Base-by-base conservation (phyloP, 1,140 invertebrate species). In the Drosophila malerkotliana region DNA sequence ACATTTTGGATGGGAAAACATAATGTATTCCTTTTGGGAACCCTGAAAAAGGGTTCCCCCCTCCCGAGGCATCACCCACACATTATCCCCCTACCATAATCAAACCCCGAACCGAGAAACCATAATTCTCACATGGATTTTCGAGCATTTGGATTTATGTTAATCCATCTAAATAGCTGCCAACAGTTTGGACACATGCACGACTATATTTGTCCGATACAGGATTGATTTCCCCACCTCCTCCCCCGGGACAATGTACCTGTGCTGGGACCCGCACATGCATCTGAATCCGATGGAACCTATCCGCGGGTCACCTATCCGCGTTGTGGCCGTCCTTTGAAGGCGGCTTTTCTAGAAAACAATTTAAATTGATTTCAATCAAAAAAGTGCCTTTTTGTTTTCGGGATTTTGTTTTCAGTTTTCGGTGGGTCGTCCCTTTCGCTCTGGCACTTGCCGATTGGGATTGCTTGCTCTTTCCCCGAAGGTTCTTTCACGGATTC, bases 331-430 rank as follows among this genome's bases (percentile, higher is more conserved):
- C 68, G 59, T 77, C 79, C 81, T 57, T 78, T 54, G 68, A 66
- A 49, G 71, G 71, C 66, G 63, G 67, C 71, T 79, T 88, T 87
- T 87, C 83, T 88, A 87, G 83, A 87, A 83, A 88, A 88, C 83
- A 88, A 88, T 88, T 88, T 88, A 88, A 88, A 88, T 88, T 88
- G 83, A 88, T 88, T 88, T 88, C 83, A 88, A 88, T 88, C 83
- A 88, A 88, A 88, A 58, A 77, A 77, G 62, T 69, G 61, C 79
- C 75, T 88, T 89, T 88, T 88, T 83, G 80, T 88, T 89, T 88
- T 89, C 63, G 78, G 78, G 69, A 82, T 76, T 79, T 44, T 55
- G 55, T 76, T 81, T 68, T 62, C 63, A 76, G 68, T 37, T 78
- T 58, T 63, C 32, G 59, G 37, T 32, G 60, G 37, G 21, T 58